These are phyloP conservation scores for Cranoglanis bouderius DNA, from an alignment of 2,113 vertebrate genomes.

Conservation along the genomic window DNA sequence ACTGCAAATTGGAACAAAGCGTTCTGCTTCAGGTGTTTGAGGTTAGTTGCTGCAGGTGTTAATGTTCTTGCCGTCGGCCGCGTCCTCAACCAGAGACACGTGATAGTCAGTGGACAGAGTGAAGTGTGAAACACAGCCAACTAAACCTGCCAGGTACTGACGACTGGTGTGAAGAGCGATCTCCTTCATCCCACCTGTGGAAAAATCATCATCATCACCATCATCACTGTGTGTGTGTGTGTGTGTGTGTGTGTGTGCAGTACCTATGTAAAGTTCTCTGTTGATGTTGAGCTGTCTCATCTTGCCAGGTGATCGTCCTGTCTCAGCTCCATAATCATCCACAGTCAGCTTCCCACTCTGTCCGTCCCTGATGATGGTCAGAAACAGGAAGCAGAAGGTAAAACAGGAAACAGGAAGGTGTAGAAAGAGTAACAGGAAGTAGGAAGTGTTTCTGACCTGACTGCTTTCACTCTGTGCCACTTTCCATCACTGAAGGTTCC, in stretches of 20 bases:
- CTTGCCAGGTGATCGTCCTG: constrained; percentile 85
- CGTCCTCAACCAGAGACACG: constrained; percentile 89
- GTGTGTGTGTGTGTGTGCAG: constrained; percentile 50
- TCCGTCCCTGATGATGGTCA: constrained; percentile 80
- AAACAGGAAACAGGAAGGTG: constrained; percentile 19
- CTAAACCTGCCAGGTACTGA: constrained; percentile 85
- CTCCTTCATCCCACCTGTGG: constrained; percentile 93
- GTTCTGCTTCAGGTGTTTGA: not conserved
- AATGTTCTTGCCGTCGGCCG: constrained; percentile 92
- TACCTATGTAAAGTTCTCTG: constrained; percentile 89
- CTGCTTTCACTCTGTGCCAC: constrained; percentile 93
- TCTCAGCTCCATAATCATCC: constrained; percentile 92
- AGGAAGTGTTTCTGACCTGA: constrained; percentile 75
- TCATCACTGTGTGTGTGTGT: not conserved
- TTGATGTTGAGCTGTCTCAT: constrained; percentile 96
- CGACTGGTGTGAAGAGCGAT: constrained; percentile 89
- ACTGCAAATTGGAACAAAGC: not conserved
- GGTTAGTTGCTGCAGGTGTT: constrained; percentile 79
- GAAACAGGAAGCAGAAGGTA: not conserved
- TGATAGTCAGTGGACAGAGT: constrained; percentile 93
- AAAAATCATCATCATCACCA: not conserved
- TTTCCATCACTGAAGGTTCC: constrained; percentile 87
- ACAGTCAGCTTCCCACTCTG: constrained; percentile 92
- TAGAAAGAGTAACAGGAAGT: not conserved
- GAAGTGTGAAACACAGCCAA: constrained; percentile 95